Conservation (phyloP, 2,888 invertebrate genomes). For the Xestia sexstrigata region DNA sequence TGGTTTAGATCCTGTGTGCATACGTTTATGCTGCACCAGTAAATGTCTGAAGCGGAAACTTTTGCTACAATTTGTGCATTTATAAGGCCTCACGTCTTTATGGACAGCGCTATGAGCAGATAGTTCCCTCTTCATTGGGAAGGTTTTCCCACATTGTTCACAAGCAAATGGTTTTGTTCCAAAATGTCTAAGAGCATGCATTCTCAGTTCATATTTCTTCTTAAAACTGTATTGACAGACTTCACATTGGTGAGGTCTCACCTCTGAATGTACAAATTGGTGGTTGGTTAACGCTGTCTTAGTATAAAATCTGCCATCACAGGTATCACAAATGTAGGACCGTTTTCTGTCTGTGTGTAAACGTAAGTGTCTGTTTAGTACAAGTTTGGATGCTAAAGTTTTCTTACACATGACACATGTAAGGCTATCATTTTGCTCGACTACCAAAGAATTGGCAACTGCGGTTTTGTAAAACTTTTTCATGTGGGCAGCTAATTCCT, state of each 20-base stretch:
- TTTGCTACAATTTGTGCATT: constrained; percentile 94
- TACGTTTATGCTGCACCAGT: constrained; percentile 92
- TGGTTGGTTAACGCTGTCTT: constrained; percentile 74
- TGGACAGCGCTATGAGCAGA: constrained; percentile 94
- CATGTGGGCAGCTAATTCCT: constrained; percentile 29
- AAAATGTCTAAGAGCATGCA: constrained; percentile 86
- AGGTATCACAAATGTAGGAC: constrained; percentile 84
- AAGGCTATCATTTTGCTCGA: constrained; percentile 51
- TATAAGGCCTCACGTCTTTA: constrained; percentile 94
- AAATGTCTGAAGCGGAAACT: constrained; percentile 94
- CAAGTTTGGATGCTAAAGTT: constrained; percentile 81
- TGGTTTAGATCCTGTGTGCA: constrained; percentile 93
- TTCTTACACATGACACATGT: constrained; percentile 83
- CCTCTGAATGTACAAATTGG: constrained; percentile 19
- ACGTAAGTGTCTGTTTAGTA: constrained; percentile 35
- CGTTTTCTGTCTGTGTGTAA: constrained; percentile 88
- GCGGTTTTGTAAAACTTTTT: constrained; percentile 23
- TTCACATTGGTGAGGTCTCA: constrained; percentile 77
- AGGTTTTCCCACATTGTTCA: constrained; percentile 85
- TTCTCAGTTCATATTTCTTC: constrained; percentile 58
- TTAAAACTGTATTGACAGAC: constrained; percentile 75
- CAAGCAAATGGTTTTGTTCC: constrained; percentile 84
- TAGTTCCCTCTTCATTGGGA: constrained; percentile 92
- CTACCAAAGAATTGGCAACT: not conserved
- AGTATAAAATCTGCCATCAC: constrained; percentile 85